These are phyloP conservation scores for Eristalis pertinax DNA, from an alignment of 2,888 invertebrate genomes.

Conservation along the genomic window DNA sequence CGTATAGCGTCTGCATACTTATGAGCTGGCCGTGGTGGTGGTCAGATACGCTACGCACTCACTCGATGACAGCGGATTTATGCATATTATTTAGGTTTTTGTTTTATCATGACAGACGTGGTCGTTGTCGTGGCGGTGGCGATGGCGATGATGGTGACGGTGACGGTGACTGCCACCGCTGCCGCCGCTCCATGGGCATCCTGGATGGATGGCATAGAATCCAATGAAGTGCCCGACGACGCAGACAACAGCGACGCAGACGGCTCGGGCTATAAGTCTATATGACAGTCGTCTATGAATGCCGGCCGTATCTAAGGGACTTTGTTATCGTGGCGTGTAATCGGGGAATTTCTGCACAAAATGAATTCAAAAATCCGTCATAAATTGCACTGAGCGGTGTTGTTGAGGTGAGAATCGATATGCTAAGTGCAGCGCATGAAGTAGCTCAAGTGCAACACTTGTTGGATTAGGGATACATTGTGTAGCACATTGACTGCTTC, in stretches of 20 bases:
- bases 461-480: slow-evolving; percentile 29
- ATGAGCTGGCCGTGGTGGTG: slow-evolving; percentile 62
- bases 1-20: slow-evolving; percentile 70
- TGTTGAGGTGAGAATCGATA: slow-evolving; percentile 53
- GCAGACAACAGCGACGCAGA: slow-evolving; percentile 43
- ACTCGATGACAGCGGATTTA: slow-evolving; percentile 65
- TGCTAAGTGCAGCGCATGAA: slow-evolving; percentile 36
- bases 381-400: slow-evolving; percentile 58
- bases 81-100: slow-evolving; percentile 71
- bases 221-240: slow-evolving; percentile 41
- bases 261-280: slow-evolving; percentile 21
- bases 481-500: slow-evolving; percentile 29
- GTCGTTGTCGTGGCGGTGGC: background rate
- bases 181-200: slow-evolving; percentile 19
- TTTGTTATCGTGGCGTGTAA: slow-evolving; percentile 51
- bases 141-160: slow-evolving; percentile 4
- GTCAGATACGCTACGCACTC: slow-evolving; percentile 49
- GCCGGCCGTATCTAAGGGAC: slow-evolving; percentile 28
- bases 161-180: background rate
- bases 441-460: slow-evolving; percentile 39
- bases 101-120: slow-evolving; percentile 57
- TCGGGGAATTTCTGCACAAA: slow-evolving; percentile 49
- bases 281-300: slow-evolving; percentile 10
- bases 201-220: slow-evolving; percentile 51
- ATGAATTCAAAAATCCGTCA: slow-evolving; percentile 68